Evolutionary conservation across 2,797 vertebrate species (phyloP).

Genomic region (Rallus crepitans): DNA sequence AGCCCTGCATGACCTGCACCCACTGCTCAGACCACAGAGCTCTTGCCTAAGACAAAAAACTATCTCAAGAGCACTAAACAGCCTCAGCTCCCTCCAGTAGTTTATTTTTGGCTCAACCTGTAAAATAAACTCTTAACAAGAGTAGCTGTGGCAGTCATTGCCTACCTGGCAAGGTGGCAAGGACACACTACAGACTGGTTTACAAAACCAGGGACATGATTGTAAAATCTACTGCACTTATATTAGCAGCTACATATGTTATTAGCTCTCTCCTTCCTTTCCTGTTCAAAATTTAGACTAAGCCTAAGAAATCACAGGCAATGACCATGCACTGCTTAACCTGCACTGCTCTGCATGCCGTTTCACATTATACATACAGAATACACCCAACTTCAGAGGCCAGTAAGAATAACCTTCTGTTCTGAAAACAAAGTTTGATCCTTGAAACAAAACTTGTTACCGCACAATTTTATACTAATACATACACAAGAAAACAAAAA

Average conservation of each 20-base stretch:
- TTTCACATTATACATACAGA: rapidly evolving
- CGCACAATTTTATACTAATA: not conserved
- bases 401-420: not conserved
- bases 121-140: not conserved
- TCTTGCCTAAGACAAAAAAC: not conserved
- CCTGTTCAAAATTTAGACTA: not conserved
- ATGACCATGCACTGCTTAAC: rapidly evolving
- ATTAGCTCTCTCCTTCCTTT: not conserved
- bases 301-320: not conserved
- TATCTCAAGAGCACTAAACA: not conserved
- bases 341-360: rapidly evolving
- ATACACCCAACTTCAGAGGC: not conserved
- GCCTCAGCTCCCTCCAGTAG: not conserved
- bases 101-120: not conserved
- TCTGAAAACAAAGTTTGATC: not conserved
- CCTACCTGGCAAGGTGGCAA: not conserved
- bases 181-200: not conserved
- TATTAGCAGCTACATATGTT: not conserved
- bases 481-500: not conserved
- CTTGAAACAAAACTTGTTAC: not conserved
- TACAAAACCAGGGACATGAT: not conserved
- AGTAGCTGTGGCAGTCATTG: not conserved
- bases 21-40: not conserved
- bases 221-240: not conserved
- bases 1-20: not conserved